Percentiles rank a stretch among this genome's conserved stretches.
These are phyloP conservation scores for Orius laevigatus DNA, from an alignment of 1,140 invertebrate genomes.

Conservation along the genomic window DNA sequence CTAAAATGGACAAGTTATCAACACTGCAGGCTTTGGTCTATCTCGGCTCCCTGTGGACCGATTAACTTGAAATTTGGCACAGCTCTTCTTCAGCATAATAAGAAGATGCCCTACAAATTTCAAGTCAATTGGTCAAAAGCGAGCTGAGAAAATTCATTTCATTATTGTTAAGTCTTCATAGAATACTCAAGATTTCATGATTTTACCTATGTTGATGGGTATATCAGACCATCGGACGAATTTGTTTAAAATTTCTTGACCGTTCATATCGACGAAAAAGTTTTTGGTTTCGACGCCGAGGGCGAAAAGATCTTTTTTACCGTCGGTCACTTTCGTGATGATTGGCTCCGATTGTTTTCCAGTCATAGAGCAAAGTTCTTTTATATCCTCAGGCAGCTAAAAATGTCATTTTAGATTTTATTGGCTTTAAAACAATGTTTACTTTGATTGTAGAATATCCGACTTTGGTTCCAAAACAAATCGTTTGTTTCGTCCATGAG, in stretches of 20 bases:
- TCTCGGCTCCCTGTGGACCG: too few species aligned
- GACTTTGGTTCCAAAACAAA: slow-evolving; percentile 69
- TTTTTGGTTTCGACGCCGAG: slow-evolving; percentile 70
- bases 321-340: slow-evolving; percentile 54
- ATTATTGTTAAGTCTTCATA: neutral
- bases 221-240: slow-evolving; percentile 70
- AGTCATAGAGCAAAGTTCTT: slow-evolving; percentile 60
- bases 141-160: too few species aligned
- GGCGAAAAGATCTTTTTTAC: slow-evolving; percentile 38
- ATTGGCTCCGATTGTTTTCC: slow-evolving; percentile 71
- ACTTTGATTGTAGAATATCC: slow-evolving; percentile 44
- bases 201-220: slow-evolving; percentile 50
- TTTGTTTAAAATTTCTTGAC: slow-evolving; percentile 34
- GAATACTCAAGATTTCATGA: slow-evolving; percentile 1
- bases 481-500: slow-evolving; percentile 66
- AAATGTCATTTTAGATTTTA: slow-evolving; percentile 1
- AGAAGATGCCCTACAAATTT: too few species aligned
- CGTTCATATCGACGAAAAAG: slow-evolving; percentile 58
- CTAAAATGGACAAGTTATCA: slow-evolving; percentile 33
- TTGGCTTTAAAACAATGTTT: slow-evolving; percentile 8
- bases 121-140: too few species aligned
- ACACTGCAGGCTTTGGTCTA: neutral
- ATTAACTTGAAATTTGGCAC: too few species aligned
- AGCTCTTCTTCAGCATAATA: too few species aligned
- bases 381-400: slow-evolving; percentile 4